Conservation (phyloP, 2,797 vertebrate species). For the Peromyscus melanophrys region DNA sequence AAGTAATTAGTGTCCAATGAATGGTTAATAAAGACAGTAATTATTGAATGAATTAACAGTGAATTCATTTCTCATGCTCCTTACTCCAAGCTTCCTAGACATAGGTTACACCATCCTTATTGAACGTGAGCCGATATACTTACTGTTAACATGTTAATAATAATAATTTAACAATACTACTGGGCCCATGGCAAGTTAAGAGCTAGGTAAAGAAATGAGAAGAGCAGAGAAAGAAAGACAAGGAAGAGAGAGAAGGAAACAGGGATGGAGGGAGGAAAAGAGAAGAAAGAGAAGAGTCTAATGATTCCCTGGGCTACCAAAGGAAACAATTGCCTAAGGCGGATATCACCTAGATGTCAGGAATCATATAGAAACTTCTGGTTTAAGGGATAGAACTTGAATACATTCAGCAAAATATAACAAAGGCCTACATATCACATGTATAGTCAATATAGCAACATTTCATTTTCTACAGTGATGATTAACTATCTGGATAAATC, state of each 20-base stretch:
- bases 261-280: too few relatives aligned
- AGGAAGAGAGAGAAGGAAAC: background rate
- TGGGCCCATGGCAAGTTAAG: background rate
- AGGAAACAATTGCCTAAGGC: background rate
- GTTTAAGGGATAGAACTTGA: background rate
- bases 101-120: background rate
- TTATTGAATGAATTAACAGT: slow-evolving; percentile 3
- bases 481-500: background rate
- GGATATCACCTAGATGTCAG: background rate
- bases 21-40: slow-evolving; percentile 13
- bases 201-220: background rate
- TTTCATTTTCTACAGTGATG: background rate
- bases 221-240: background rate
- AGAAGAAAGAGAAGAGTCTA: background rate
- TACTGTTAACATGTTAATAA: background rate
- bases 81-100: background rate
- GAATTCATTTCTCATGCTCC: background rate
- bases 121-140: background rate
- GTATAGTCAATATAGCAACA: background rate
- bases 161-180: background rate
- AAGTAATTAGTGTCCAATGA: background rate
- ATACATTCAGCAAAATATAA: background rate
- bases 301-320: background rate
- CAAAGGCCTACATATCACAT: background rate
- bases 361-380: background rate